Percentiles rank a stretch among this genome's conserved stretches.
Conservation (phyloP, 2,888 invertebrate genomes). For the Pheosia tremula region DNA sequence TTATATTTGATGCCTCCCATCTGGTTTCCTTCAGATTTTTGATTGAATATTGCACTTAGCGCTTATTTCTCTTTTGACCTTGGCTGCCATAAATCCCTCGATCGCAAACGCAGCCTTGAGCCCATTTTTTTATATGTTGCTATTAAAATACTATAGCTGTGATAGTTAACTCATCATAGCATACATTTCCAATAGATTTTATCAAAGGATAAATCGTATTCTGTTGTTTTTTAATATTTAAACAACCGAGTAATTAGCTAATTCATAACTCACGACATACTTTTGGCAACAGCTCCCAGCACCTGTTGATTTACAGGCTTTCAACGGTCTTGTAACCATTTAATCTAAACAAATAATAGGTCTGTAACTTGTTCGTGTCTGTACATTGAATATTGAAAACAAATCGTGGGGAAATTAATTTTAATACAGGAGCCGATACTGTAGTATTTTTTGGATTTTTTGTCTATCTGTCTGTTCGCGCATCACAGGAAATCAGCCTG, state of each 20-base stretch:
- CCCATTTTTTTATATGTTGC: slow-evolving; percentile 56
- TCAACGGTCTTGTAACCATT: slow-evolving; percentile 17
- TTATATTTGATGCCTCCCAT: slow-evolving; percentile 42
- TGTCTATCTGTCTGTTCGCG: too few species aligned
- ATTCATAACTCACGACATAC: slow-evolving; percentile 38
- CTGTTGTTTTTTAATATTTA: neutral
- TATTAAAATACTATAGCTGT: slow-evolving; percentile 61
- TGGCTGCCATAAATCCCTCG: slow-evolving; percentile 50
- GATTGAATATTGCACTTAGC: slow-evolving; percentile 51
- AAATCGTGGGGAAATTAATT: too few species aligned
- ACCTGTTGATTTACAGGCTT: slow-evolving; percentile 39
- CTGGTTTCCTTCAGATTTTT: slow-evolving; percentile 45
- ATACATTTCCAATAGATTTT: slow-evolving; percentile 18
- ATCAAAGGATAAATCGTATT: neutral
- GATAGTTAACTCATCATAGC: slow-evolving; percentile 19
- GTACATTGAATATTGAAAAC: too few species aligned
- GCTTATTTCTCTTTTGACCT: slow-evolving; percentile 52
- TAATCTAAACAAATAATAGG: neutral
- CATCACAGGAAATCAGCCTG: too few species aligned
- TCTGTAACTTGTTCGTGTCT: too few species aligned
- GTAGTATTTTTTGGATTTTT: too few species aligned
- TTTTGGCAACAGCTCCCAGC: slow-evolving; percentile 43
- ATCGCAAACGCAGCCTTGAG: slow-evolving; percentile 62
- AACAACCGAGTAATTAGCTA: slow-evolving; percentile 41
- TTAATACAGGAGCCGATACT: too few species aligned